A percentile compares a stretch with the other conserved stretches of the same genome.
Conservation (phyloP, 1,140 invertebrate genomes). For the Halesus radiatus region DNA sequence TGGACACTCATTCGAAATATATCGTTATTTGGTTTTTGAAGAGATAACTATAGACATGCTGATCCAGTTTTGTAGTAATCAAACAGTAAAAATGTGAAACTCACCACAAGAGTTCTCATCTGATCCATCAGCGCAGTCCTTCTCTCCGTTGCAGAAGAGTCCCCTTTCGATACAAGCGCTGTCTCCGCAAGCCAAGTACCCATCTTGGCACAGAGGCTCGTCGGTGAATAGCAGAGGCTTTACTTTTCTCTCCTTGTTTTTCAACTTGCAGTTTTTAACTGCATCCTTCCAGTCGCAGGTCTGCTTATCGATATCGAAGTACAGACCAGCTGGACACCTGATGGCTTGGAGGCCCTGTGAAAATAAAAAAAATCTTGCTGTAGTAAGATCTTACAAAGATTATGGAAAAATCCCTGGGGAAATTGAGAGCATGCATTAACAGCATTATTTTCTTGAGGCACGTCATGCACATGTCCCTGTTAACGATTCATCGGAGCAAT, state of each 20-base stretch:
- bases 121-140: conserved; percentile 90
- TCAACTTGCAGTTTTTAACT: conserved; percentile 93
- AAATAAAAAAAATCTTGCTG: not conserved
- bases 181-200: conserved; percentile 89
- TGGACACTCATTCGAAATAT: too few species aligned
- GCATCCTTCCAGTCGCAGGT: conserved; percentile 96
- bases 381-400: too few species aligned
- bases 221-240: conserved; percentile 92
- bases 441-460: too few species aligned
- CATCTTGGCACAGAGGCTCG: conserved; percentile 91
- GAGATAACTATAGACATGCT: too few species aligned
- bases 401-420: too few species aligned
- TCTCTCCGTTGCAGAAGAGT: conserved; percentile 94
- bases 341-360: conserved; percentile 89
- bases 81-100: conserved; percentile 61
- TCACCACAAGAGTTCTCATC: conserved; percentile 94
- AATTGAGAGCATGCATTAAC: too few species aligned
- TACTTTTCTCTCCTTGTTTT: conserved; percentile 91
- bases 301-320: conserved; percentile 96
- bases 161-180: conserved; percentile 89
- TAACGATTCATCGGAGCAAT: too few species aligned
- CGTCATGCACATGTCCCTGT: too few species aligned
- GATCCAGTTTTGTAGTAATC: too few species aligned
- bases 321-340: conserved; percentile 92
- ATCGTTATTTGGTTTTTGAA: too few species aligned